phyloP scores from a whole-genome alignment of 2,888 invertebrate genomes.

The Lasioglossum villosulum region DNA sequence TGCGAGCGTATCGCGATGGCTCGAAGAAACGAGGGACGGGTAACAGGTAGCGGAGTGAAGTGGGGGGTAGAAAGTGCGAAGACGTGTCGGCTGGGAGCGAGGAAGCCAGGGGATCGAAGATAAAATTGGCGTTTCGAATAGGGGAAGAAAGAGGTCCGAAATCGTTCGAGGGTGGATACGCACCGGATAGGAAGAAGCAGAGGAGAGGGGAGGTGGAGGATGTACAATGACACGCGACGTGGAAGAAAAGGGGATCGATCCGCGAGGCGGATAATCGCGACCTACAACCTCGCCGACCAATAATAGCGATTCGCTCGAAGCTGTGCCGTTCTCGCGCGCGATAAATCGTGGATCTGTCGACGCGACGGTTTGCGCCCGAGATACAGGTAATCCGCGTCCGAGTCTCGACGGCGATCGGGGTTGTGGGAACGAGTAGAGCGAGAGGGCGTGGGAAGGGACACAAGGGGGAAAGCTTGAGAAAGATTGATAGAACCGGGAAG shows the following conservation, averaged over 20 bases:
- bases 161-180: conserved; percentile 2
- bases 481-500: conserved; percentile 16
- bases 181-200: neutral
- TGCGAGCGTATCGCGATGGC: neutral
- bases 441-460: neutral
- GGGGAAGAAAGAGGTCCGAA: conserved; percentile 9
- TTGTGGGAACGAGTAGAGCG: neutral
- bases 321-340: neutral
- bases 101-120: conserved; percentile 8
- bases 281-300: conserved; percentile 48
- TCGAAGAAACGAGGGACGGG: neutral
- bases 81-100: neutral
- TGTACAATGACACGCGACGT: conserved; percentile 20
- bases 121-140: conserved; percentile 15
- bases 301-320: conserved; percentile 38
- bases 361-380: neutral
- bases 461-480: neutral
- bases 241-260: conserved; percentile 57
- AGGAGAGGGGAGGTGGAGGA: neutral
- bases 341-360: neutral
- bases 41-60: neutral
- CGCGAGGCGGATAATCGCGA: conserved; percentile 50
- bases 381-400: neutral
- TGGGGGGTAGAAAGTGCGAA: neutral
- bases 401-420: neutral